Percentiles rank a stretch among this genome's conserved stretches.
Conservation (phyloP, 2,113 vertebrate genomes). For the Carassius carassius region DNA sequence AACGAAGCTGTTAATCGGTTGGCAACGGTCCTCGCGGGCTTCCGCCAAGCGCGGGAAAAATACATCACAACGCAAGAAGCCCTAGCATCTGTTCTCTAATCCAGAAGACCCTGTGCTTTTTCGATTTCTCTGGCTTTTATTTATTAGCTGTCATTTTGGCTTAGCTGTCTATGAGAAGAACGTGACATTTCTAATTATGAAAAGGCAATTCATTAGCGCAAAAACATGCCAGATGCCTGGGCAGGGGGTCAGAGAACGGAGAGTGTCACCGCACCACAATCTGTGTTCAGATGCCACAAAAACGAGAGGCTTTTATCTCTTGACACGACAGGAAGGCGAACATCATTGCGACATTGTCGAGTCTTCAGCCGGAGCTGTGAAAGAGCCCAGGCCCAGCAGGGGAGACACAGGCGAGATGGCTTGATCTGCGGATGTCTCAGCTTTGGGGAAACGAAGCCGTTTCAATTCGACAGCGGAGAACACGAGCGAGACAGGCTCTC, state of each 20-base stretch:
- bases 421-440: conserved; percentile 35
- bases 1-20: conserved; percentile 66
- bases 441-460: not conserved
- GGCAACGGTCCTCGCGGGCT: conserved; percentile 57
- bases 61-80: conserved; percentile 56
- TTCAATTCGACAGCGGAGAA: conserved; percentile 37
- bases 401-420: conserved; percentile 17
- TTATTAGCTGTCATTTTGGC: conserved; percentile 71
- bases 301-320: conserved; percentile 66
- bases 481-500: conserved; percentile 43
- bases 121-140: conserved; percentile 53
- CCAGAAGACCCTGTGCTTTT: conserved; percentile 57
- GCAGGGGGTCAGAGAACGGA: conserved; percentile 63
- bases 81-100: conserved; percentile 68
- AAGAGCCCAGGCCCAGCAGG: conserved; percentile 56
- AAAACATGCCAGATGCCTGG: conserved; percentile 62
- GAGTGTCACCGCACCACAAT: conserved; percentile 66
- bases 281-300: conserved; percentile 65
- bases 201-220: conserved; percentile 74
- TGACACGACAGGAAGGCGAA: conserved; percentile 62
- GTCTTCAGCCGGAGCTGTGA: conserved; percentile 61
- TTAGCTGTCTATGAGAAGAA: conserved; percentile 67
- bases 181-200: conserved; percentile 74
- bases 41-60: conserved; percentile 62
- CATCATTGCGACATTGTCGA: conserved; percentile 64